These are phyloP conservation scores for Danaus chrysippus DNA, from an alignment of 2,888 invertebrate species.

Conservation along the genomic window DNA sequence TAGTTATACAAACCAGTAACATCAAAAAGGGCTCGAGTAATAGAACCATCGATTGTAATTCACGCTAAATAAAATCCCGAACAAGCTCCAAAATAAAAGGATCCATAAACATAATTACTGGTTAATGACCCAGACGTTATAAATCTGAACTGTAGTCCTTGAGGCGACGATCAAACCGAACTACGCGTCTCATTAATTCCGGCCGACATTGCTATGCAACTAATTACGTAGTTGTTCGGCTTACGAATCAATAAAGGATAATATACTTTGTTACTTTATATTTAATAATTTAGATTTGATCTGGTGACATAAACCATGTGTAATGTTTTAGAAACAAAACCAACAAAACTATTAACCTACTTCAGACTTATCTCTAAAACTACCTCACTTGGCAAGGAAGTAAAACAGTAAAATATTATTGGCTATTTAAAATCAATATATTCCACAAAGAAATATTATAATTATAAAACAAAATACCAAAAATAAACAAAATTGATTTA, in stretches of 20 bases:
- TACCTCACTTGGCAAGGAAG: too few relatives aligned
- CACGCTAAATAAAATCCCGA: conserved; percentile 32
- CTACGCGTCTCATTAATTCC: conserved; percentile 32
- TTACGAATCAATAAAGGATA: conserved; percentile 27
- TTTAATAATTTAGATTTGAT: not conserved
- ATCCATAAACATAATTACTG: conserved; percentile 60
- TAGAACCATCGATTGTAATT: conserved; percentile 18
- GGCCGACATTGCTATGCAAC: conserved; percentile 26
- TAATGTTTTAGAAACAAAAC: too few relatives aligned
- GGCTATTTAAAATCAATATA: too few relatives aligned
- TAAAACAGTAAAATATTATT: too few relatives aligned
- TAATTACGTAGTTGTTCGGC: conserved; percentile 59
- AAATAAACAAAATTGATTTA: too few relatives aligned
- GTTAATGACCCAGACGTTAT: conserved; percentile 58
- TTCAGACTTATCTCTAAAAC: too few relatives aligned
- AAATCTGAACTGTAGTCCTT: conserved; percentile 45
- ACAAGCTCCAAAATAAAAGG: conserved; percentile 41
- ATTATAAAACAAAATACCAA: too few relatives aligned
- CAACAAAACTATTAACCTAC: too few relatives aligned
- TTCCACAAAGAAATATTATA: too few relatives aligned
- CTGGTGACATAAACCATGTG: not conserved
- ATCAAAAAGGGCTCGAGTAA: not conserved
- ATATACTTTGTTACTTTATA: not conserved
- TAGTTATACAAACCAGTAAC: too few relatives aligned
- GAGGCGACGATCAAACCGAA: conserved; percentile 36